Evolutionary conservation across 2,888 invertebrate genomes (phyloP), one percentile per base, ranked within the genome.

Genomic region (Drosophila quasianomalipes): DNA sequence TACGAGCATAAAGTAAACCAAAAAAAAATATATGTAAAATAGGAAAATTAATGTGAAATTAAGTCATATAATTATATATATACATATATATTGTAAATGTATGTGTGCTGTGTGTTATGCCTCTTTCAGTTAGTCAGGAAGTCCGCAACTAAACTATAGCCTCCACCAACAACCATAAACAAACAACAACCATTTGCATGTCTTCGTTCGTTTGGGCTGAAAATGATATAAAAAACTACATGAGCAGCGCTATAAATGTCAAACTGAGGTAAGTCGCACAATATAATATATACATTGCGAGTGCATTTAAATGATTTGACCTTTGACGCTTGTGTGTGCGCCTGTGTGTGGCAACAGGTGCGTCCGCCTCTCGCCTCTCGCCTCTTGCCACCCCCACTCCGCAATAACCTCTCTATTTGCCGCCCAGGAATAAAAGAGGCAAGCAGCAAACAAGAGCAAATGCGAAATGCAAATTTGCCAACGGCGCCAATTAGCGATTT

Each of bases 201-300:
- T 85, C 85, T 87, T 89, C 91, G 77, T 84, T 85, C 79, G 80
- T 73, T 82, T 85, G 83, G 83, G 82, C 81, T 76, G 82, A 89
- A 87, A 80, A 92, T 92, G 92, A 80, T 80, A 83, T 92, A 92
- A 90, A 82, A 83, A 84, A 85, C 84, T 92, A 85, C 88, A 92
- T 91, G 92, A 91, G 87, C 84, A 85, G 83, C 79, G 79, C 67
- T 70, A 82, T 82, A 86, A 85, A 89, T 87, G 90, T 82, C 82
- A 91, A 91, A 92, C 85, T 86, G 91, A 92, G 92, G 92, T 92
- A 81, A 92, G 92, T 86, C 58, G 9, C 16, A 22, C 10, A 7
- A 30, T 26, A 51, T 44, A 31, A 10, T 16, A 26, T 59, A 66
- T 55, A 28, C 54, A 41, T 63, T 54, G 12, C n/a, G 16, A 59